These are phyloP conservation scores for Anagrus nilaparvatae DNA, from an alignment of 1,140 invertebrate genomes.

Conservation along the genomic window DNA sequence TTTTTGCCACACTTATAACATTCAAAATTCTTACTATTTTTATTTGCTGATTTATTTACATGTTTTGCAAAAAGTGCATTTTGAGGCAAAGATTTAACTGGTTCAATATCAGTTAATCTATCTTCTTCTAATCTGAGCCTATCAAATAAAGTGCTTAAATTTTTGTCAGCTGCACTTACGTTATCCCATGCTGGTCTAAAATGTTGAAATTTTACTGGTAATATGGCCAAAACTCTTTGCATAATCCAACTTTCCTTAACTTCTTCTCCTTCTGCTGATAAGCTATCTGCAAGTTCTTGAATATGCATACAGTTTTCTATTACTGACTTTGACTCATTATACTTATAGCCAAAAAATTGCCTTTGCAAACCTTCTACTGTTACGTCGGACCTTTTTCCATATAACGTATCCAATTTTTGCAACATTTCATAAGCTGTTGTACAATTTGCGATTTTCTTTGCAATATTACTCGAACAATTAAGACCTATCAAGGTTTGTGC, in stretches of 20 bases:
- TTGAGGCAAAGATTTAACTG: too few relatives aligned
- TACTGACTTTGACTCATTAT: conserved; percentile 4
- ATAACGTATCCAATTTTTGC: conserved; percentile 11
- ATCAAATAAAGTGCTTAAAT: too few relatives aligned
- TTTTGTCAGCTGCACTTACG: too few relatives aligned
- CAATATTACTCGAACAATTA: conserved; percentile 12
- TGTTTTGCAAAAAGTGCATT: too few relatives aligned
- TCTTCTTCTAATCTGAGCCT: too few relatives aligned
- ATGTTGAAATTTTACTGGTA: conserved; percentile 12
- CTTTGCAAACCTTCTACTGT: conserved; percentile 12
- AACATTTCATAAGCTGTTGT: conserved; percentile 7
- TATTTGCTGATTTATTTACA: too few relatives aligned
- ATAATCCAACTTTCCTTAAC: conserved; percentile 12
- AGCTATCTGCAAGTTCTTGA: neutral
- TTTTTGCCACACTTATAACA: too few relatives aligned
- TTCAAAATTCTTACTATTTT: too few relatives aligned
- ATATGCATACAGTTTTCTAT: conserved; percentile 7
- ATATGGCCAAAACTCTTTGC: conserved; percentile 8
- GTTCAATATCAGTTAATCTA: too few relatives aligned
- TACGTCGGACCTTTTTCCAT: conserved; percentile 14
- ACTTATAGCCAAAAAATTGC: conserved; percentile 11
- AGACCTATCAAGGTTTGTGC: conserved; percentile 14
- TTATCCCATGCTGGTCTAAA: conserved; percentile 15
- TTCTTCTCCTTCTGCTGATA: too few relatives aligned
- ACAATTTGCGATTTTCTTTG: conserved; percentile 12